Conservation (phyloP, 2,113 vertebrate species). For the Pollimyrus isidori region DNA sequence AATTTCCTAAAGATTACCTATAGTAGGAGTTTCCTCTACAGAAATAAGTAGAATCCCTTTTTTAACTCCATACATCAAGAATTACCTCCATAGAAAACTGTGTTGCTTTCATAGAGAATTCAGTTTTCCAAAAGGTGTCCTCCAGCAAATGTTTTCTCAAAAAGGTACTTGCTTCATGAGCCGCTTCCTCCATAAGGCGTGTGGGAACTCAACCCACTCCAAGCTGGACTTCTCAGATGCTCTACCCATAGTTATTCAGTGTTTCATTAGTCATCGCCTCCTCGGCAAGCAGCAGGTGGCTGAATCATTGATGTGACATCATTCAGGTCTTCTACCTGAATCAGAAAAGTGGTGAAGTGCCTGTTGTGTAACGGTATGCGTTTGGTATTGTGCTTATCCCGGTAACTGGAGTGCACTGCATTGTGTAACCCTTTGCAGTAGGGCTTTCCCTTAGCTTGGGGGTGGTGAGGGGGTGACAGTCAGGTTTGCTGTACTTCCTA, state of each 20-base stretch:
- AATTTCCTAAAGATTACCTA: not conserved
- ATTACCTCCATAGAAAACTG: not conserved
- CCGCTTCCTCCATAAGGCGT: not conserved
- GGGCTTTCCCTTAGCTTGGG: not conserved
- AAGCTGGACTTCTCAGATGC: not conserved
- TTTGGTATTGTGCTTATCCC: not conserved
- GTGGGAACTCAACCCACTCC: not conserved
- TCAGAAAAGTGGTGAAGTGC: not conserved
- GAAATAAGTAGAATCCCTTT: not conserved
- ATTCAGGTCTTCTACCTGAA: not conserved
- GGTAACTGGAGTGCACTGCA: not conserved
- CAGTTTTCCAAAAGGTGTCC: not conserved
- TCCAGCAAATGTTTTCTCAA: not conserved
- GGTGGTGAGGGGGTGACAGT: not conserved
- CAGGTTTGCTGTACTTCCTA: not conserved
- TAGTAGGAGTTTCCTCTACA: not conserved
- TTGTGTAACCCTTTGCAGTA: not conserved
- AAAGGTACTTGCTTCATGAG: not conserved
- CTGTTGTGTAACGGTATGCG: not conserved
- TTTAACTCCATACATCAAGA: not conserved
- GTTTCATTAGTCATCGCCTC: not conserved
- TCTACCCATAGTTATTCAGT: not conserved
- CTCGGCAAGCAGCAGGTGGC: not conserved
- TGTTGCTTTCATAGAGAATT: not conserved
- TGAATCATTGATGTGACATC: not conserved